phyloP scores from a whole-genome alignment of 2,797 vertebrate species.

The Sebastolobus altivelis region DNA sequence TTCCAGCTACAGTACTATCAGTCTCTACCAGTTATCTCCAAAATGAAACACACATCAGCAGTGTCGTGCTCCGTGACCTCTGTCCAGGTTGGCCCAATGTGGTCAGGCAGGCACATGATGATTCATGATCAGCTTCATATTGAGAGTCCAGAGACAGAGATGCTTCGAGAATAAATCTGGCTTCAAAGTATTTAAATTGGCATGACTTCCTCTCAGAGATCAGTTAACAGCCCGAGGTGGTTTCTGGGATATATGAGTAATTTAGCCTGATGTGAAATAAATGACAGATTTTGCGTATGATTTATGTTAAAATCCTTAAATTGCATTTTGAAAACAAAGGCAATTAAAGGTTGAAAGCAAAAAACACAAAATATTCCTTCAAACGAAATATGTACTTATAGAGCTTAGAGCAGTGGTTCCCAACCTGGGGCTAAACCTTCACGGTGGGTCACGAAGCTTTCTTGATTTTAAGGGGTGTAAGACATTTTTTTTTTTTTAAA shows the following conservation, averaged over 20 bases:
- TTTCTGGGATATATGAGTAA: conserved; percentile 42
- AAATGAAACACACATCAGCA: conserved; percentile 7
- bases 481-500: no score
- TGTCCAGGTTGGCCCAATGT: conserved; percentile 5
- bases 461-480: no score
- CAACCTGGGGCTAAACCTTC: no score
- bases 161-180: conserved; percentile 31
- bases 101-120: conserved; percentile 4
- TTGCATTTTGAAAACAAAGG: neutral
- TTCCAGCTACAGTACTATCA: neutral
- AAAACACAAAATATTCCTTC: neutral
- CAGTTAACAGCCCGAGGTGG: conserved; percentile 23
- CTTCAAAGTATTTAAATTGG: conserved; percentile 50
- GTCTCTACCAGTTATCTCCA: neutral
- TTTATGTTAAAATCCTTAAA: conserved; percentile 20
- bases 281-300: neutral
- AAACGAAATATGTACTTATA: neutral
- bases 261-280: conserved; percentile 35
- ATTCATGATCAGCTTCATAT: conserved; percentile 36
- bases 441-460: no score
- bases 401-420: neutral
- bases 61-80: conserved; percentile 1
- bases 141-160: conserved; percentile 7
- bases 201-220: conserved; percentile 34
- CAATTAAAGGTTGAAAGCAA: neutral